Base-by-base conservation (phyloP, 2,113 vertebrate species). In the Mirounga angustirostris region DNA sequence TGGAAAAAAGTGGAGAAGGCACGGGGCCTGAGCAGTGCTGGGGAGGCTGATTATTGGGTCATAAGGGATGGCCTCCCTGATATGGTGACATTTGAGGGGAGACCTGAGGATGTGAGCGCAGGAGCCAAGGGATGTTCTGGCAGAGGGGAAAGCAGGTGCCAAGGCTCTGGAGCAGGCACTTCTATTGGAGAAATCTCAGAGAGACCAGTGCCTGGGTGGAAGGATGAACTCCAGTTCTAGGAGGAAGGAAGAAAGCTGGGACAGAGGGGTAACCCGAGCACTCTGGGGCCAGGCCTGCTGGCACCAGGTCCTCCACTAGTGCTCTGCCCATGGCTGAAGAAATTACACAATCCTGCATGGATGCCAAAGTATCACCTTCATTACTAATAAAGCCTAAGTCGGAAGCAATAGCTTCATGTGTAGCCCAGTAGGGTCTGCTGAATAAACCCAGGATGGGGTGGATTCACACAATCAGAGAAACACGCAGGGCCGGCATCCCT, bases 11-110 rank as follows among this genome's bases (percentile, higher is more conserved):
- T 16, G 63, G 63, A 65, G 30, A 65, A 65, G 30, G 5, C 30
- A 16, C 2, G 5, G 59, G 24, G 46, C 12, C 10, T 36, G 22
- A 0, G 54, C 13, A 0, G 30, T 30, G 40, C 63, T 13, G 16
- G 61, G 43, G 46, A 21, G 52, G 7, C n/a, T 4, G 5, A 43
- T 43, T 19, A 5, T n/a, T 24, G 9, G 87, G 46, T 26, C 18
- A 5, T 28, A 21, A 58, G 24, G 69, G n/a, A 50, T 24, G 4
- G 22, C 28, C 36, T 58, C 30, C 1, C 58, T 28, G 30, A n/a
- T 16, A 18, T 4, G 7, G 36, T 69, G 22, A 58, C 43, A 33
- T 28, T 28, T 85, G 16, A 91, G 73, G 40, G 7, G 81, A 59
- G 24, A 61, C 52, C 61, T 80, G 81, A 91, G 79, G 50, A 2